Base-by-base conservation (phyloP, 1,140 invertebrate species). In the Lasioglossum baleicum region DNA sequence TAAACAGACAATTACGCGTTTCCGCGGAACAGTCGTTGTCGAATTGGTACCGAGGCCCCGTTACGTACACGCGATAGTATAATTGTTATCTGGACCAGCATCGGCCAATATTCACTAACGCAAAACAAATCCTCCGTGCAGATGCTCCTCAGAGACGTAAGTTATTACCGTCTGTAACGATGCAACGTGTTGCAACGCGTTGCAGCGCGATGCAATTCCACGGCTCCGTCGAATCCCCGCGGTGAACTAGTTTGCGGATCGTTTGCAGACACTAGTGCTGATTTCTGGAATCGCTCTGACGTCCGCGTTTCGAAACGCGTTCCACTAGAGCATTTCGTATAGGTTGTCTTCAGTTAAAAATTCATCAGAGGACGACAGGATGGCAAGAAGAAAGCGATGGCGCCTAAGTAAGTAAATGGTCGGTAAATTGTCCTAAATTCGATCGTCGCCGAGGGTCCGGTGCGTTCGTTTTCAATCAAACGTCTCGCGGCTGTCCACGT, bases 381-480 rank as follows among this genome's bases (percentile, higher is more conserved):
- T 11, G 10, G 0, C 44, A 2, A 48, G 11, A 13, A 11, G 35
- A 71, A 26, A 15, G 6, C 2, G n/a, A 35, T 15, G 40, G 4
- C 20, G 40, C 7, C n/a, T n/a, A n/a, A n/a, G 64, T 44, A 53
- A 48, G n/a, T 15, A 4, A 10, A 56, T 26, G 40, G 26, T 53
- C 8, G 7, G 42, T 56, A 20, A 56, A 40, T 40, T 51, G 26
- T 51, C 10, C 17, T 15, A 22, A 70, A 58, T n/a, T 17, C 20
- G 48, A 35, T 3, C 65, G n/a, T 13, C 48, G 53, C 11, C 22
- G n/a, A 31, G n/a, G 51, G 53, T 10, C 26, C 44, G 11, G 22
- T 48, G 53, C 67, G 53, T 78, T 64, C n/a, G 71, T 44, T 78
- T 48, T 64, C 22, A 26, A 72, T 77, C 42, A 69, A 63, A 44